These are phyloP conservation scores for Syngnathus scovelli DNA, from an alignment of 2,113 vertebrate genomes.

Conservation along the genomic window DNA sequence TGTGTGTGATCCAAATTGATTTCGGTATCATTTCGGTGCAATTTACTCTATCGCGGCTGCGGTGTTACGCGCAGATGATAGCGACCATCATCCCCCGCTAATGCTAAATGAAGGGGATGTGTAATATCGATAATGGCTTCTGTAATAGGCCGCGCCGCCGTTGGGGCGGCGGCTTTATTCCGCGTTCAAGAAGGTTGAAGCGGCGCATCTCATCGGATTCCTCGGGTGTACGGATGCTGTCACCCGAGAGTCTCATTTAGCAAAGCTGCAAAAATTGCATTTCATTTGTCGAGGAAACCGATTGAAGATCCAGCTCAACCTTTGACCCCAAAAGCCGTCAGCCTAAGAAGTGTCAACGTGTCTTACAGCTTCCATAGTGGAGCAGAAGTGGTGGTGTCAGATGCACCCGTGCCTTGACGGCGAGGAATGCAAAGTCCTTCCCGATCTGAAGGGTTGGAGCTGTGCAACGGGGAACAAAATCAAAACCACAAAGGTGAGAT, in stretches of 20 bases:
- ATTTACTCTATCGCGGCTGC: conserved; percentile 23
- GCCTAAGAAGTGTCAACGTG: not conserved
- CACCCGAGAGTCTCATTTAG: not conserved
- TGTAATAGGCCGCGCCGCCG: conserved; percentile 19
- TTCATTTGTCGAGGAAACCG: not conserved
- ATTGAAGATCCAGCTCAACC: too few species aligned
- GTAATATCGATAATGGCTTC: conserved; percentile 45
- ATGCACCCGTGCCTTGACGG: conserved; percentile 98
- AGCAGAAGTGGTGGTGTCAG: conserved; percentile 99
- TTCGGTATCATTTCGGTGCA: conserved; percentile 34
- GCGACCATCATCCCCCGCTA: conserved; percentile 39
- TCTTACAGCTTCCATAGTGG: conserved; percentile 88
- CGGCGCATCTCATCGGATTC: not conserved
- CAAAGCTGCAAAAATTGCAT: not conserved
- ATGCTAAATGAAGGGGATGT: conserved; percentile 29
- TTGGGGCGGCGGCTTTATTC: not conserved
- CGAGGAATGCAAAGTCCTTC: conserved; percentile 97
- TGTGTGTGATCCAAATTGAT: conserved; percentile 30
- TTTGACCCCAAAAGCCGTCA: not conserved
- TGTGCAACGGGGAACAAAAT: conserved; percentile 97
- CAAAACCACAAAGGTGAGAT: conserved; percentile 91
- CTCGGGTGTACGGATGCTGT: not conserved
- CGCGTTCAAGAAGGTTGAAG: not conserved
- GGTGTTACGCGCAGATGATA: conserved; percentile 30
- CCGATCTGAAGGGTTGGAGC: conserved; percentile 97